Conservation (phyloP, 2,113 vertebrate species). For the Montifringilla adamsi region DNA sequence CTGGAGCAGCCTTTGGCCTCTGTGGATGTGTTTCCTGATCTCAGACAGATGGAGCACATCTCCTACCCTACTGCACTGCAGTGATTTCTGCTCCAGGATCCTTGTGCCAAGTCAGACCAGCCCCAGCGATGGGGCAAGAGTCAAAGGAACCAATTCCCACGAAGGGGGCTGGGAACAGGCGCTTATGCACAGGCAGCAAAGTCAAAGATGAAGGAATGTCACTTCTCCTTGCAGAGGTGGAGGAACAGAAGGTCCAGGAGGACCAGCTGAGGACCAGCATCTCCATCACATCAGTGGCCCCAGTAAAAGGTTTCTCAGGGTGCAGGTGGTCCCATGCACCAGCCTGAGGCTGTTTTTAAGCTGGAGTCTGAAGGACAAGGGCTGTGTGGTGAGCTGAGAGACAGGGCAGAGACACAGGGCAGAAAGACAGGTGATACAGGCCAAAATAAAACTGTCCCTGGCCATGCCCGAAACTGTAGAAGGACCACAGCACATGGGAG, state of each 20-base stretch:
- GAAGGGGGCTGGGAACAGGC: not conserved
- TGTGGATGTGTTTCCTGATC: not conserved
- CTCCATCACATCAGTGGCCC: not conserved
- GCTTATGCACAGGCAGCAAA: not conserved
- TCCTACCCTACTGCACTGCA: not conserved
- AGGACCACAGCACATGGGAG: not conserved
- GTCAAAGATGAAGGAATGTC: not conserved
- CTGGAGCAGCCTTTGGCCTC: slow-evolving; percentile 14
- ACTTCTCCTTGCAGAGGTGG: not conserved
- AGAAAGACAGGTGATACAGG: not conserved
- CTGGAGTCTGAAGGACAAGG: not conserved
- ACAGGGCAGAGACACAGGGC: not conserved
- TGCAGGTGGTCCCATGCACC: not conserved
- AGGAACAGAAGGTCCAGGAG: not conserved
- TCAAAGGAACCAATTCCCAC: not conserved
- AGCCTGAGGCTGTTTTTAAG: not conserved
- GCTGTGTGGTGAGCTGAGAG: not conserved
- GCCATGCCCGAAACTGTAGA: not conserved
- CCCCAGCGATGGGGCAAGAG: rapidly evolving
- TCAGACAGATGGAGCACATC: not conserved
- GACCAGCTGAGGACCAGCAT: not conserved
- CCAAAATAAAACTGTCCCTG: not conserved
- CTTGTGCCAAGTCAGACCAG: not conserved
- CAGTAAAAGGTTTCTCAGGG: not conserved
- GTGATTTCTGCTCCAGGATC: not conserved